These are phyloP conservation scores for Ornithoptera alexandrae DNA, from an alignment of 2,888 invertebrate genomes.

Conservation along the genomic window DNA sequence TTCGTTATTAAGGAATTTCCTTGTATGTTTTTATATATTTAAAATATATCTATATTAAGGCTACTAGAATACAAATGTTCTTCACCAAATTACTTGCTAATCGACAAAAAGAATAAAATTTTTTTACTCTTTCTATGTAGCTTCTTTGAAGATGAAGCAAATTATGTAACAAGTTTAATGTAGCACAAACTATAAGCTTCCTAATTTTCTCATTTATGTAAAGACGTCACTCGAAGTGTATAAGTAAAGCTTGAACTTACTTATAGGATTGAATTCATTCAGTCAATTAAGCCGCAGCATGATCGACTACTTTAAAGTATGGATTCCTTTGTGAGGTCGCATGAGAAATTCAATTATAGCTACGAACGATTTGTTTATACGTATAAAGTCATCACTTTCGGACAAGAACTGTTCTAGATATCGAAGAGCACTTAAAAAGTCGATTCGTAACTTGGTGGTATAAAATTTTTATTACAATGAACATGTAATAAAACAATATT, in stretches of 20 bases:
- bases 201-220: background rate
- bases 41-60: too few relatives aligned
- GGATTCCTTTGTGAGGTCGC: background rate
- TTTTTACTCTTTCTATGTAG: background rate
- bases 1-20: too few relatives aligned
- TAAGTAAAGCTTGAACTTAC: background rate
- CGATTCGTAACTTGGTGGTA: too few relatives aligned
- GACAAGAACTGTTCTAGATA: background rate
- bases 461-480: too few relatives aligned
- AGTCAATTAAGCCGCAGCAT: background rate
- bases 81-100: too few relatives aligned
- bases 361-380: background rate
- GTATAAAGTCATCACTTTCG: background rate
- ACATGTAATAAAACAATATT: too few relatives aligned
- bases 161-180: background rate
- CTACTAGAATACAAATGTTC: too few relatives aligned
- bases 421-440: background rate
- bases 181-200: background rate
- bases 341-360: background rate
- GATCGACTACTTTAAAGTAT: background rate
- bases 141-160: background rate
- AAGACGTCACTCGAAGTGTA: background rate
- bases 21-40: too few relatives aligned
- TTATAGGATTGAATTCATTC: slow-evolving; percentile 2
- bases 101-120: background rate